Percentiles rank a stretch among this genome's conserved stretches.
Conservation (phyloP, 2,888 invertebrate species). For the Pimpla rufipes region DNA sequence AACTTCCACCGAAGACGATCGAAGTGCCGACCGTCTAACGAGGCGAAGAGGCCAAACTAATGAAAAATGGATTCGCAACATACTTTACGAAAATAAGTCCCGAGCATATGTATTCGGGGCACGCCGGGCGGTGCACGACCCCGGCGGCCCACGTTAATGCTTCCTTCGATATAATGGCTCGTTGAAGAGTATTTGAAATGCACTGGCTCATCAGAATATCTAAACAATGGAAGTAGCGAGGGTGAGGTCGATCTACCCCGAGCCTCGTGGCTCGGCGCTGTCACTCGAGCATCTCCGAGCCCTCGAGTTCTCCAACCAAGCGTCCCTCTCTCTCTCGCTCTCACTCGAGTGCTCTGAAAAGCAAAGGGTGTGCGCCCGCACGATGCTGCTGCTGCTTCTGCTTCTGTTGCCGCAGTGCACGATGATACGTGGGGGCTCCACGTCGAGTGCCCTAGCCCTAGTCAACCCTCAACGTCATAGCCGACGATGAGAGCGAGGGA, state of each 20-base stretch:
- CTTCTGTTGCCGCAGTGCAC: slow-evolving; percentile 41
- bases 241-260: slow-evolving; percentile 33
- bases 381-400: slow-evolving; percentile 53
- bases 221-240: slow-evolving; percentile 77
- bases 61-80: neutral
- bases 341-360: slow-evolving; percentile 72
- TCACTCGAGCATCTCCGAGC: slow-evolving; percentile 61
- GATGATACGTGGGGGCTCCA: slow-evolving; percentile 45
- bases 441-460: slow-evolving; percentile 77
- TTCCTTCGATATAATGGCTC: slow-evolving; percentile 75
- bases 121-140: neutral
- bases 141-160: slow-evolving; percentile 38
- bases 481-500: slow-evolving; percentile 53
- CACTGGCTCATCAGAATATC: slow-evolving; percentile 82
- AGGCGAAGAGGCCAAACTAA: neutral
- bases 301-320: slow-evolving; percentile 56
- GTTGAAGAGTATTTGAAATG: slow-evolving; percentile 79
- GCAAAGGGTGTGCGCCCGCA: slow-evolving; percentile 67
- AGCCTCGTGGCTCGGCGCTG: slow-evolving; percentile 48
- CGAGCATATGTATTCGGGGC: neutral
- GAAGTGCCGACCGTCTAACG: neutral
- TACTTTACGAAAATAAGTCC: neutral
- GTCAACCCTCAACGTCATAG: slow-evolving; percentile 79
- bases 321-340: slow-evolving; percentile 10
- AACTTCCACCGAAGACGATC: no score